Evolutionary conservation across 2,113 vertebrate species (phyloP).

Genomic region (Acinonyx jubatus): DNA sequence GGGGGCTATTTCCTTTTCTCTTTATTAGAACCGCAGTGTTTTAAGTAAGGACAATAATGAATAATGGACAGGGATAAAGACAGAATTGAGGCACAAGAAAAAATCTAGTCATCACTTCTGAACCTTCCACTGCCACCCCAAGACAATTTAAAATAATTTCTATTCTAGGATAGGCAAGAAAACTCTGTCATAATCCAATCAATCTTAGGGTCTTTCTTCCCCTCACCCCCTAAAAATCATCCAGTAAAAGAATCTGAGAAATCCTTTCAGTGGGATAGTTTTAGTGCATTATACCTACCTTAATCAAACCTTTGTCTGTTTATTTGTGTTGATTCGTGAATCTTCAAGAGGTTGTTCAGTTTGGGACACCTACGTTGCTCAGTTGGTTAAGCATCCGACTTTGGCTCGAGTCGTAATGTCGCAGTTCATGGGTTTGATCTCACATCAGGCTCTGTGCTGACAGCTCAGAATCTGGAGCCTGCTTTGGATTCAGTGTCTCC

Average conservation of each 20-base stretch:
- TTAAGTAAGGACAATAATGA: neutral
- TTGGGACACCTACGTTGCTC: too few relatives aligned
- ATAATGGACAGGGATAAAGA: neutral
- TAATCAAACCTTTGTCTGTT: neutral
- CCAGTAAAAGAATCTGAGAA: neutral
- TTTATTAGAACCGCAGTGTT: constrained; percentile 21
- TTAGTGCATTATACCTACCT: neutral
- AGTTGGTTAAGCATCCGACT: too few relatives aligned
- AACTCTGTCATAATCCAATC: neutral
- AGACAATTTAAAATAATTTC: constrained; percentile 44
- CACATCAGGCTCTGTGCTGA: too few relatives aligned
- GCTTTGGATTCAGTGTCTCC: too few relatives aligned
- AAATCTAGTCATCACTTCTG: neutral
- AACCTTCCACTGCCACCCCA: neutral
- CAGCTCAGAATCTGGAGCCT: too few relatives aligned
- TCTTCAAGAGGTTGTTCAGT: neutral
- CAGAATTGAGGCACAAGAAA: neutral
- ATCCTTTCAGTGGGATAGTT: neutral
- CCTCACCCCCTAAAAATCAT: neutral
- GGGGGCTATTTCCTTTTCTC: neutral
- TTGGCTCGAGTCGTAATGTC: too few relatives aligned
- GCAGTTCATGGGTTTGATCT: too few relatives aligned
- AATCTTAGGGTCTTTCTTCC: neutral
- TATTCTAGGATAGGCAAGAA: neutral
- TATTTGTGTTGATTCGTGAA: constrained; percentile 21